Evolutionary conservation across 2,797 vertebrate genomes (phyloP), one percentile per base, ranked within the genome.

Genomic region (Spea hammondii): DNA sequence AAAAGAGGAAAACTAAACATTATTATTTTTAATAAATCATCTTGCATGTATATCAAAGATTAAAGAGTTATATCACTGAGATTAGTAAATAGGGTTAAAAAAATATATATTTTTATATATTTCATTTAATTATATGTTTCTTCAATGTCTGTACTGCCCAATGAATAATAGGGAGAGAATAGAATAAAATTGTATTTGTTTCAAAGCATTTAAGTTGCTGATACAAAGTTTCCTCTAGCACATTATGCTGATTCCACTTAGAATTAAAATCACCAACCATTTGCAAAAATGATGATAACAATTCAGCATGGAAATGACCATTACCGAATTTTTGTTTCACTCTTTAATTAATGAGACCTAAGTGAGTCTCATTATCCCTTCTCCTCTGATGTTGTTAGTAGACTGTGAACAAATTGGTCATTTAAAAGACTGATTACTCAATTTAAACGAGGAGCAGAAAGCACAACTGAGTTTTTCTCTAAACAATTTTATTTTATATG

Each of bases 321-420:
- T 32, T 59, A 59, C 55, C 5, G 11, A 17, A 17, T 62, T 5
- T 32, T 17, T 4, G 59, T 32, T 17, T 32, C 14, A 6, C 59
- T 17, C n/a, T 14, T 62, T 62, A 62, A 62, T 32, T 62, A 32
- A 32, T 32, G 59, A 62, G 14, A 17, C 12, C n/a, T 62, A 5
- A 32, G 14, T 62, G 59, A 7, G 59, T 62, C 14, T 6, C n/a
- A 12, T 62, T 17, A 62, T 62, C n/a, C 59, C 6, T 62, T 62
- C 4, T 62, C 14, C n/a, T 7, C 59, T 62, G 59, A 62, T 62
- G 7, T 17, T 14, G 32, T 62, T 62, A 62, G 59, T 44, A 17
- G 9, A 8, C 64, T 65, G 64, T 11, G 64, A 62, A 62, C 59
- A 17, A 62, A 62, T 62, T 62, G 14, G 59, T 9, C 59, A 62